A percentile compares a stretch with the other conserved stretches of the same genome.
Evolutionary conservation across 2,113 vertebrate species (phyloP).

Genomic region (Bujurquina vittata): DNA sequence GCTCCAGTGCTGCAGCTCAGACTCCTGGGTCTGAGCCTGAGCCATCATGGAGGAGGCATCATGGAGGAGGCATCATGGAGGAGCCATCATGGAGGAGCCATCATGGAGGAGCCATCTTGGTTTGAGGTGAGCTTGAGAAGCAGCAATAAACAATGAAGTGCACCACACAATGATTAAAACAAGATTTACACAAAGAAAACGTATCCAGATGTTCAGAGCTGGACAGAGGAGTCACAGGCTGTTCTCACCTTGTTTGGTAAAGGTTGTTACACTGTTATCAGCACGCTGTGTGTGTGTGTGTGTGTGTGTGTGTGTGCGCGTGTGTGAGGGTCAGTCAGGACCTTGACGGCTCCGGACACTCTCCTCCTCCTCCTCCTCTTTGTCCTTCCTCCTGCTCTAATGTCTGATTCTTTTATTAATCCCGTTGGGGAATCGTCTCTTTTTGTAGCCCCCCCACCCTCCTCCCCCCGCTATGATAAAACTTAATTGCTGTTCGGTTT

Average conservation of each 20-base stretch:
- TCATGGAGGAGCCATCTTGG: too few species aligned
- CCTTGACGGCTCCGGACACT: constrained; percentile 14
- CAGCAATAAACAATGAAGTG: too few species aligned
- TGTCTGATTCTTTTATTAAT: constrained; percentile 43
- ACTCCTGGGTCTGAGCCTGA: too few species aligned
- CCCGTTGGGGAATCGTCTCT: constrained; percentile 19
- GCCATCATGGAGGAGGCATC: too few species aligned
- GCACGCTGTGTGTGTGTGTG: not conserved
- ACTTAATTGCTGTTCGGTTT: constrained; percentile 63
- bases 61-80: too few species aligned
- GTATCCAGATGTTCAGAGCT: not conserved
- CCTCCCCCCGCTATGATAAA: constrained; percentile 53
- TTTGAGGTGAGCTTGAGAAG: too few species aligned
- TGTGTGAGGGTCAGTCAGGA: constrained; percentile 20
- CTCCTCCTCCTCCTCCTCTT: not conserved
- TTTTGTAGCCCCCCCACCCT: not conserved
- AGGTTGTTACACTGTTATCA: not conserved
- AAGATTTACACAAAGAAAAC: too few species aligned
- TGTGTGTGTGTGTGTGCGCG: not conserved
- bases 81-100: too few species aligned
- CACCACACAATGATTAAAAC: too few species aligned
- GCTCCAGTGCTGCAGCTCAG: not conserved
- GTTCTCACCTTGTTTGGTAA: not conserved
- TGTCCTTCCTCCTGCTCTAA: constrained; percentile 30
- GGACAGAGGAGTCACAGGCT: too few species aligned